Evolutionary conservation across 2,113 vertebrate genomes (phyloP), one percentile per base, ranked within the genome.

Genomic region (Malurus melanocephalus): DNA sequence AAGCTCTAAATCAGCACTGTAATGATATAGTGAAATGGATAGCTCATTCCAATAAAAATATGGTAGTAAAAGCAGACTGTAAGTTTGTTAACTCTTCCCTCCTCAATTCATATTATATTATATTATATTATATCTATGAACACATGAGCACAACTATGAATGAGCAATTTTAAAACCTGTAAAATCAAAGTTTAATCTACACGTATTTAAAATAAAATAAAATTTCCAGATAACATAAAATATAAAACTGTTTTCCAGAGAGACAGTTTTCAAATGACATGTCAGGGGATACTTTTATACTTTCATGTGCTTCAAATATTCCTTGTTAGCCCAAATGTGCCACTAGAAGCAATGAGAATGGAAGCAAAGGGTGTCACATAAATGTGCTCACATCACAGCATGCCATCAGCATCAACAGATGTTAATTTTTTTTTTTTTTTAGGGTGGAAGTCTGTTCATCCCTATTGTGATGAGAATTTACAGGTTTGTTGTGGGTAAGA

Each of bases 21-120:
- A 89, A 87, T 45, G 72, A 77, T 64, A 73, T 2, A 77, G 49
- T 74, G 51, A 80, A 89, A 91, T 56, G 52, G n/a, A 53, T 77
- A 59, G 30, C 19, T 89, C 45, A 64, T 83, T 91, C 35, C 27
- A 92, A 67, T 64, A 85, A 91, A 92, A 86, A 80, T 42, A 83
- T 23, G 20, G 48, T 67, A 28, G 43, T 56, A 76, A 80, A 72
- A 82, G 52, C 42, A 71, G n/a, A 45, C 22, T 72, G 17, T 51
- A 61, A 85, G 59, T 40, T 55, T 78, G 11, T 59, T 89, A 92
- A 55, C 67, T 64, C 60, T 68, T 91, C 48, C 21, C 11, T 74
- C 27, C 21, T 87, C 40, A n/a, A 20, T 46, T 88, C 17, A 35
- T 3, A 42, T 62, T 59, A 9, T 13, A 64, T 49, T 59, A 9